phyloP scores from a whole-genome alignment of 2,888 invertebrate genomes.

The Hypomecis atomaria region DNA sequence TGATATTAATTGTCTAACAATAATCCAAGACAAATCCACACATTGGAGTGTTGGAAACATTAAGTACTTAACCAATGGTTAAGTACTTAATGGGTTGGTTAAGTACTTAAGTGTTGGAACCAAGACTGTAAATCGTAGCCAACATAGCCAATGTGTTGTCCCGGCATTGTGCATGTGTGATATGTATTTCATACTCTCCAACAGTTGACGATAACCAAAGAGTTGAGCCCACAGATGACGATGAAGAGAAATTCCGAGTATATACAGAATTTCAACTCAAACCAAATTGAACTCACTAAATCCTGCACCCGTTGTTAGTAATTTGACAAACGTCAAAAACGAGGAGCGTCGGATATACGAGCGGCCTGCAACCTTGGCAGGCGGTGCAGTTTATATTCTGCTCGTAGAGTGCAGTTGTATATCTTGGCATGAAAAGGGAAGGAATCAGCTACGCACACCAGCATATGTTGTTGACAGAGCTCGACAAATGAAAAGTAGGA shows the following conservation, averaged over 20 bases:
- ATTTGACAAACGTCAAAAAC: slow-evolving; percentile 61
- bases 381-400: slow-evolving; percentile 42
- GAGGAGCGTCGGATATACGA: slow-evolving; percentile 45
- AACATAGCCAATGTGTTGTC: no score
- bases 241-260: not conserved
- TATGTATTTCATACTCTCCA: not conserved
- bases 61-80: no score
- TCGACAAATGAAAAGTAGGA: not conserved
- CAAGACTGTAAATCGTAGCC: no score
- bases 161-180: no score
- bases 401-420: slow-evolving; percentile 3
- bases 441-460: not conserved
- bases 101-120: no score
- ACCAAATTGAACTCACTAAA: slow-evolving; percentile 16
- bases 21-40: no score
- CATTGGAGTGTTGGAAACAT: no score
- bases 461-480: not conserved
- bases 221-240: not conserved
- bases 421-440: slow-evolving; percentile 9
- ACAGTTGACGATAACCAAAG: not conserved
- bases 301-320: slow-evolving; percentile 41
- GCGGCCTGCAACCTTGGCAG: slow-evolving; percentile 58
- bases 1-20: no score
- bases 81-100: no score
- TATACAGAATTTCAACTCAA: not conserved